Percentiles rank a stretch among this genome's conserved stretches.
Evolutionary conservation across 2,888 invertebrate species (phyloP).

Genomic region (Xestia xanthographa): DNA sequence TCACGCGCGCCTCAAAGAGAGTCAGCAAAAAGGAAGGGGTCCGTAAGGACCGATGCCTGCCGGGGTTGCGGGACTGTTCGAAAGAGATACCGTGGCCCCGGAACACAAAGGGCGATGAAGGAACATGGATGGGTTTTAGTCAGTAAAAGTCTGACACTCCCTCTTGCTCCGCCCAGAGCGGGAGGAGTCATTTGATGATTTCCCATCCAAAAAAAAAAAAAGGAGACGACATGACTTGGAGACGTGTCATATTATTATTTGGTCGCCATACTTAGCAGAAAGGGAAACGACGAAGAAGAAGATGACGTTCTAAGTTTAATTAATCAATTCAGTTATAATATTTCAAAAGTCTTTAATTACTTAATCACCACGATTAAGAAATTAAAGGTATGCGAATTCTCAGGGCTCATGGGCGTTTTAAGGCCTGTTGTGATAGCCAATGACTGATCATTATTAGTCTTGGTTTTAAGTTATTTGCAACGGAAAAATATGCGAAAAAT

Average conservation of each 20-base stretch:
- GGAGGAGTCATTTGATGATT: no score
- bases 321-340: not conserved
- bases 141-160: no score
- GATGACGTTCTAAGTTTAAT: not conserved
- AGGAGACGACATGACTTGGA: not conserved
- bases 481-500: conserved; percentile 47
- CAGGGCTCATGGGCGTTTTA: conserved; percentile 9
- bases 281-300: not conserved
- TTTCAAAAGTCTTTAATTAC: not conserved
- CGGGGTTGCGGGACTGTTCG: no score
- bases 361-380: conserved; percentile 3
- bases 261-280: not conserved
- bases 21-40: no score
- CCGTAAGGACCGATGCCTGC: no score
- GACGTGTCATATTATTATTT: not conserved
- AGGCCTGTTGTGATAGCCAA: conserved; percentile 27
- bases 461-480: conserved; percentile 23
- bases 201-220: no score
- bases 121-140: no score
- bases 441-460: conserved; percentile 12
- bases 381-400: conserved; percentile 13
- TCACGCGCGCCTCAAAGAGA: no score
- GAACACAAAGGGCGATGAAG: no score
- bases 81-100: no score
- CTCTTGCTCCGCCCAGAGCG: no score